phyloP scores from a whole-genome alignment of 2,888 invertebrate genomes.

The Aleiodes alternator region DNA sequence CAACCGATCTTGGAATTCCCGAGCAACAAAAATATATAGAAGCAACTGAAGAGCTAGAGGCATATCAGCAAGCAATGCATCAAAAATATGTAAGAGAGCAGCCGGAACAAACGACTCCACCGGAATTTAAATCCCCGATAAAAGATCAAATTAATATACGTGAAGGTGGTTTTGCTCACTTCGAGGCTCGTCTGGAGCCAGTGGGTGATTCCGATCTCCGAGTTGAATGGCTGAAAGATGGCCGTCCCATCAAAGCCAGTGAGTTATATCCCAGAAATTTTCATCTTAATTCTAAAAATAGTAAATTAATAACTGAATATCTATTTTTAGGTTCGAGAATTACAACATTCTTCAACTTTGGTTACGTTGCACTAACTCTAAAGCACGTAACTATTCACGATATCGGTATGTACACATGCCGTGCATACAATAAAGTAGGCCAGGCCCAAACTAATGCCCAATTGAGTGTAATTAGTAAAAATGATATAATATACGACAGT shows the following conservation, averaged over 20 bases:
- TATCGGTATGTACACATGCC: constrained; percentile 91
- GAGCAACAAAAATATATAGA: constrained; percentile 94
- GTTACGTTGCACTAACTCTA: constrained; percentile 95
- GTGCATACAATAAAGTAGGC: constrained; percentile 91
- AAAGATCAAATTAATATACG: constrained; percentile 90
- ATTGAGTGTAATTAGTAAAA: constrained; percentile 88
- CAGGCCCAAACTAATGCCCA: constrained; percentile 90
- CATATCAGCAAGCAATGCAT: constrained; percentile 89
- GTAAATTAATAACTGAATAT: constrained; percentile 5
- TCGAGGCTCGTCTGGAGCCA: constrained; percentile 96
- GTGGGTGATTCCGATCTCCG: constrained; percentile 91
- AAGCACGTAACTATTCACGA: constrained; percentile 93
- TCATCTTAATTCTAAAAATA: background rate
- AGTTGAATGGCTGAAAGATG: constrained; percentile 96
- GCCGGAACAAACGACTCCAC: constrained; percentile 87
- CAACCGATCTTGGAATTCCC: constrained; percentile 90
- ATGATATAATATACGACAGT: constrained; percentile 91
- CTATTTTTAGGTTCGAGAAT: constrained; percentile 83
- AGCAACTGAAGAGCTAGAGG: constrained; percentile 93
- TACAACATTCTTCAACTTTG: constrained; percentile 95
- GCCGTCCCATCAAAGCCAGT: constrained; percentile 92
- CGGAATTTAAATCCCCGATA: constrained; percentile 92
- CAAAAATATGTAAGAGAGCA: constrained; percentile 88
- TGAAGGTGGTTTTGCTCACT: constrained; percentile 96
- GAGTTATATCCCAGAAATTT: constrained; percentile 60